These are phyloP conservation scores for Anarhynchus alexandrinus DNA, from an alignment of 2,113 vertebrate genomes.

Conservation along the genomic window DNA sequence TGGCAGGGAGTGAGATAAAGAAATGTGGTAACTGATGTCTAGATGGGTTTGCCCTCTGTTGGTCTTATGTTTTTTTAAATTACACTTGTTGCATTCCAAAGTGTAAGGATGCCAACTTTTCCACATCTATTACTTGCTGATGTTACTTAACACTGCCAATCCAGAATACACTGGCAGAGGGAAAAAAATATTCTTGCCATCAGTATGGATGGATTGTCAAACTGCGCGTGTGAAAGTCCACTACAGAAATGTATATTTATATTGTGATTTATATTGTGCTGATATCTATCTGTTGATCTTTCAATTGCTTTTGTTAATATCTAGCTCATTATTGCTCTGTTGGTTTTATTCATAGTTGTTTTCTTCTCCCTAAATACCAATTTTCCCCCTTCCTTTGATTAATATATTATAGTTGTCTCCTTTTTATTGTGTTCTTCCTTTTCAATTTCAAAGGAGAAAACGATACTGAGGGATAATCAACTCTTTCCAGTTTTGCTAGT, in stretches of 20 bases:
- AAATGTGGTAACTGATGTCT: not conserved
- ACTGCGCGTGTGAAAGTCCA: not conserved
- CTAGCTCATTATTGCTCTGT: fast-evolving
- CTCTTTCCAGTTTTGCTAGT: not conserved
- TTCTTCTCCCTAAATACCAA: not conserved
- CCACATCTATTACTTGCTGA: not conserved
- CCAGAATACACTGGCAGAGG: not conserved
- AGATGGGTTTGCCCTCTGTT: not conserved
- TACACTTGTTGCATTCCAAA: not conserved
- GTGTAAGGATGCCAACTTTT: not conserved
- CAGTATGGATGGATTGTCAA: not conserved
- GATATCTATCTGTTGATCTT: not conserved
- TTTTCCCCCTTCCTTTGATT: not conserved
- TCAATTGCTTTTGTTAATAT: not conserved
- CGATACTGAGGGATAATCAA: not conserved
- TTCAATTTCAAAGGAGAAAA: slow-evolving; percentile 3
- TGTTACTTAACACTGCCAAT: not conserved
- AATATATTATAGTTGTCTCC: not conserved
- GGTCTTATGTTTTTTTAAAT: not conserved
- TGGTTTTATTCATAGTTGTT: not conserved
- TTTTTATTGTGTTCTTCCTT: not conserved
- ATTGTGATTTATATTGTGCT: too few species aligned
- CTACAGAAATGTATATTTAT: not conserved
- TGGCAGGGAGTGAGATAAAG: not conserved
- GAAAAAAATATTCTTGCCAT: not conserved